A percentile compares a stretch with the other conserved stretches of the same genome.
These are phyloP conservation scores for Gordius sp. DNA, from an alignment of 2,888 invertebrate species.

Conservation along the genomic window DNA sequence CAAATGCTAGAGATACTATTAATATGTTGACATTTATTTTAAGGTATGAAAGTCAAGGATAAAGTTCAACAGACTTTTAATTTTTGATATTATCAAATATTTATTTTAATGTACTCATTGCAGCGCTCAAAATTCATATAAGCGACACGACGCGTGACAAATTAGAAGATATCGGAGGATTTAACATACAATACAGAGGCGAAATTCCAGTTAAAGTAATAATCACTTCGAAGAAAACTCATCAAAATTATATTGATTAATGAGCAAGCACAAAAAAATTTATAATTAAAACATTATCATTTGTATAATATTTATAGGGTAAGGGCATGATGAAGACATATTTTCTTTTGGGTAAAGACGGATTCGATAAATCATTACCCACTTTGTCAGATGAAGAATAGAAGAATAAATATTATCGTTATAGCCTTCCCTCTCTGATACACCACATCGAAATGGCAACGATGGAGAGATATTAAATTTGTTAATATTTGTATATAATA, in stretches of 20 bases:
- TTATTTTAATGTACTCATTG: no score
- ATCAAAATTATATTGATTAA: no score
- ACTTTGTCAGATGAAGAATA: conserved; percentile 22
- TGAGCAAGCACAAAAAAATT: no score
- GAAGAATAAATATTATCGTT: background rate
- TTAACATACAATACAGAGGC: background rate
- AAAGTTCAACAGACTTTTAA: no score
- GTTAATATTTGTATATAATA: no score
- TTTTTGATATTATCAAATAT: no score
- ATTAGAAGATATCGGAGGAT: conserved; percentile 7
- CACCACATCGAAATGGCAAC: no score
- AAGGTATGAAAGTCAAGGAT: no score
- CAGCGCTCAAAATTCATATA: conserved; percentile 2
- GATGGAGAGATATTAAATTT: no score
- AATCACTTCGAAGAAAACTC: background rate
- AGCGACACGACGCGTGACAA: background rate
- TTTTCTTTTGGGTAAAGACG: conserved; percentile 27
- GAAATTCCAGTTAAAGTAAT: background rate
- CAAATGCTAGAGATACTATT: no score
- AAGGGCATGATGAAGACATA: conserved; percentile 27
- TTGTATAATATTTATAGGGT: conserved; percentile 20
- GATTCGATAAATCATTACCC: conserved; percentile 26
- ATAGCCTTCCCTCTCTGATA: no score
- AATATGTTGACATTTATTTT: no score
- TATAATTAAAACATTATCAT: background rate